Percentiles rank a stretch among this genome's conserved stretches.
Conservation (phyloP, 2,888 invertebrate genomes). For the Caenorhabditis panamensis region DNA sequence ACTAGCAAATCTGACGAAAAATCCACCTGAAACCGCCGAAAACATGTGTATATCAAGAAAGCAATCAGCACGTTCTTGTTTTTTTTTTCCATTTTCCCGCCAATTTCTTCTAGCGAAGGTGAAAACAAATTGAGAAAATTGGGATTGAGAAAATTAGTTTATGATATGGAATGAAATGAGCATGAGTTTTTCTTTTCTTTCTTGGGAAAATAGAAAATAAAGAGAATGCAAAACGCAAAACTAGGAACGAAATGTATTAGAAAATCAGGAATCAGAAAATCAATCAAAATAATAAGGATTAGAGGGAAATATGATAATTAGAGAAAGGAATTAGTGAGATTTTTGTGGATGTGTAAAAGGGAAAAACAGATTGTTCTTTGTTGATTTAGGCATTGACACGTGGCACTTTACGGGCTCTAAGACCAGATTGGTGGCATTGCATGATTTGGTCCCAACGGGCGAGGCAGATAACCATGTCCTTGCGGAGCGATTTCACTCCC, state of each 20-base stretch:
- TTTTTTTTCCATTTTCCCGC: background rate
- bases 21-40: too few species aligned
- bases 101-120: background rate
- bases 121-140: background rate
- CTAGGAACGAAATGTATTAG: background rate
- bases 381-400: conserved; percentile 46
- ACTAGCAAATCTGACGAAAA: too few species aligned
- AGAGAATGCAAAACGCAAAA: background rate
- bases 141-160: conserved; percentile 23
- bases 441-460: conserved; percentile 81
- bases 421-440: conserved; percentile 80
- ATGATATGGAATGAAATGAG: conserved; percentile 39
- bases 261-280: background rate
- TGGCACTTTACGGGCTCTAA: conserved; percentile 79
- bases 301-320: conserved; percentile 29
- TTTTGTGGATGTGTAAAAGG: conserved; percentile 12
- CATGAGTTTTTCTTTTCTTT: too few species aligned
- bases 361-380: background rate
- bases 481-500: conserved; percentile 79
- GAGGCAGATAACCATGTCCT: conserved; percentile 79
- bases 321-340: conserved; percentile 9
- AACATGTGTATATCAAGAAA: too few species aligned
- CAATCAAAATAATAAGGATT: conserved; percentile 10
- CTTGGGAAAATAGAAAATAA: background rate
- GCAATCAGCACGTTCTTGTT: too few species aligned